Evolutionary conservation across 53 echinoderm and acorn worm genomes (phyloP).

Genomic region (Crossaster papposus): DNA sequence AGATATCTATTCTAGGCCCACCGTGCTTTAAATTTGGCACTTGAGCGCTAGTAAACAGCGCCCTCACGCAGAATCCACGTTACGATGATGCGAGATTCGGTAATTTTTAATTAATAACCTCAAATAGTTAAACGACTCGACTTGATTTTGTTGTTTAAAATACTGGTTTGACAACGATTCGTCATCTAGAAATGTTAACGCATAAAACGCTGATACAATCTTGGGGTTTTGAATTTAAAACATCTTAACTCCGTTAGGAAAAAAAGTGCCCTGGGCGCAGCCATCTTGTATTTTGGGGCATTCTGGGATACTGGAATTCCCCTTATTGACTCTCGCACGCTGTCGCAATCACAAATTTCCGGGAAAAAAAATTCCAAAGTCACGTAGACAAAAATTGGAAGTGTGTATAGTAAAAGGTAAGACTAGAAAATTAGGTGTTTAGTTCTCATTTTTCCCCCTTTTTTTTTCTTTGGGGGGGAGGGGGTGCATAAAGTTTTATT

Average conservation of each 20-base stretch:
- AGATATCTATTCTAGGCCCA: no score
- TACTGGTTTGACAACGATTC: not conserved
- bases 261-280: conserved; percentile 15
- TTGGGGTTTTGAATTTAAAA: no score
- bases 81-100: no score
- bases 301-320: conserved; percentile 47
- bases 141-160: not conserved
- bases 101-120: conserved; percentile 11
- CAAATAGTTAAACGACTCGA: not conserved
- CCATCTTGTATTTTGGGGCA: conserved; percentile 28
- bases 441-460: not conserved
- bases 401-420: not conserved
- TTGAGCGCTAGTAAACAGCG: no score
- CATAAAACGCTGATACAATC: not conserved
- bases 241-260: not conserved
- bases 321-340: not conserved
- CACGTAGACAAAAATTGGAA: not conserved
- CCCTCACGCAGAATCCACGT: no score
- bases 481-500: not conserved
- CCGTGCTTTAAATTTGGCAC: no score
- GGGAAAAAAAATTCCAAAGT: no score
- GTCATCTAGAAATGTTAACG: not conserved
- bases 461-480: not conserved
- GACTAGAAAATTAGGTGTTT: not conserved
- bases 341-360: no score